Percentiles rank a stretch among this genome's conserved stretches.
These are phyloP conservation scores for Colaptes auratus DNA, from an alignment of 2,113 vertebrate species.

Conservation along the genomic window DNA sequence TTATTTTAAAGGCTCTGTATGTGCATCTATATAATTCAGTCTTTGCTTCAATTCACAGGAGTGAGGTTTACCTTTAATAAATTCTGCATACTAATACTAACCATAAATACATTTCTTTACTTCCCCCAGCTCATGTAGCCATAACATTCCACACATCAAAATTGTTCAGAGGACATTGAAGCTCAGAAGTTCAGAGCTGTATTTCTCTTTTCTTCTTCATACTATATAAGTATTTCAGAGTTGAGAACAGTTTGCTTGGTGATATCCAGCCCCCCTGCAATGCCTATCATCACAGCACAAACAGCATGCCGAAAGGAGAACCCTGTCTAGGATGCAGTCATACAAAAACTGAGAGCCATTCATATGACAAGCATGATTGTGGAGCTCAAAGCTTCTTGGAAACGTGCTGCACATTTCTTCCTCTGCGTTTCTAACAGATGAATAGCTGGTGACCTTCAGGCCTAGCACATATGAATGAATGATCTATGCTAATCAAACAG, in stretches of 20 bases:
- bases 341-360: neutral
- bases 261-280: neutral
- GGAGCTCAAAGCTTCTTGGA: neutral
- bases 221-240: fast-evolving
- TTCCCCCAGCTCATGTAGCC: neutral
- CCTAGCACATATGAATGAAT: neutral
- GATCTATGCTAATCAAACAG: neutral
- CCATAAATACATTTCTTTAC: neutral
- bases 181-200: neutral
- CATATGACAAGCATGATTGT: neutral
- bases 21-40: neutral
- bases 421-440: neutral
- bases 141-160: neutral
- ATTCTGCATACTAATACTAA: neutral
- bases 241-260: neutral
- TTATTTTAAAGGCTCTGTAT: neutral
- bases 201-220: neutral
- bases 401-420: neutral
- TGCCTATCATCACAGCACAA: neutral
- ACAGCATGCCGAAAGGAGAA: neutral
- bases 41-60: neutral
- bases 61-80: neutral
- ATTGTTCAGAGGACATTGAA: neutral
- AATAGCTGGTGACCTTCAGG: neutral
- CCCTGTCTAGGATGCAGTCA: neutral